phyloP scores from a whole-genome alignment of 35 echinoderm and acorn worm genomes.

The Ophioderma brevispina region DNA sequence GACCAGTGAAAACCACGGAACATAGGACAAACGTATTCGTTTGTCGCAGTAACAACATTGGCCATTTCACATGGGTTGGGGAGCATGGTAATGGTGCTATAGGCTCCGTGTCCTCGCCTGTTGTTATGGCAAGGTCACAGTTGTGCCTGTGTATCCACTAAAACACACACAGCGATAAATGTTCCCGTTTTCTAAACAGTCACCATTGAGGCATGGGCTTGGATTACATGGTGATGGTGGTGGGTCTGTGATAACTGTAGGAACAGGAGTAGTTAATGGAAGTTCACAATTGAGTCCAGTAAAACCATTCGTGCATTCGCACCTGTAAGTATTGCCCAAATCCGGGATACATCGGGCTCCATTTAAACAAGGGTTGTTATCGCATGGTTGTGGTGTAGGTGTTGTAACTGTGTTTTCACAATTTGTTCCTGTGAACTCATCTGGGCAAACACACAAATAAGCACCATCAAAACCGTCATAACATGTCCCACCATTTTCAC shows the following conservation, averaged over 20 bases:
- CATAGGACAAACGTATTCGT: neutral
- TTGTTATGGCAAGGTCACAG: slow-evolving; percentile 12
- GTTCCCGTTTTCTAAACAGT: slow-evolving; percentile 39
- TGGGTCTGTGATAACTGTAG: neutral
- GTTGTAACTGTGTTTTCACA: slow-evolving; percentile 46
- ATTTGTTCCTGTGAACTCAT: slow-evolving; percentile 58
- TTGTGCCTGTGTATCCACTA: slow-evolving; percentile 18
- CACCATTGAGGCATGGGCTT: slow-evolving; percentile 68
- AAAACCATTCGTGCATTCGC: slow-evolving; percentile 60
- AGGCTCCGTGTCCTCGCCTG: neutral
- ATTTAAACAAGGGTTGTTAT: slow-evolving; percentile 76
- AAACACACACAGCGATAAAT: slow-evolving; percentile 73
- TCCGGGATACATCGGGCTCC: slow-evolving; percentile 47
- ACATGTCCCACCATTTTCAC: slow-evolving; percentile 63
- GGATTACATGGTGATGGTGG: slow-evolving; percentile 29
- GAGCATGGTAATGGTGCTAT: neutral
- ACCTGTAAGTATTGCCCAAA: slow-evolving; percentile 34
- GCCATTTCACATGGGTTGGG: slow-evolving; percentile 20
- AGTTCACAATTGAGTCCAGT: slow-evolving; percentile 68
- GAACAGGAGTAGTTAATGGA: slow-evolving; percentile 21
- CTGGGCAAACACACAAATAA: slow-evolving; percentile 65
- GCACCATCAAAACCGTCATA: slow-evolving; percentile 39
- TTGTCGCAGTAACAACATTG: slow-evolving; percentile 3
- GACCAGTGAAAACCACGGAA: neutral
- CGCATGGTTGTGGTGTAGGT: slow-evolving; percentile 27